Percentiles rank a stretch among this genome's conserved stretches.
These are phyloP conservation scores for Choloepus didactylus DNA, from an alignment of 2,797 vertebrate genomes.

Conservation along the genomic window DNA sequence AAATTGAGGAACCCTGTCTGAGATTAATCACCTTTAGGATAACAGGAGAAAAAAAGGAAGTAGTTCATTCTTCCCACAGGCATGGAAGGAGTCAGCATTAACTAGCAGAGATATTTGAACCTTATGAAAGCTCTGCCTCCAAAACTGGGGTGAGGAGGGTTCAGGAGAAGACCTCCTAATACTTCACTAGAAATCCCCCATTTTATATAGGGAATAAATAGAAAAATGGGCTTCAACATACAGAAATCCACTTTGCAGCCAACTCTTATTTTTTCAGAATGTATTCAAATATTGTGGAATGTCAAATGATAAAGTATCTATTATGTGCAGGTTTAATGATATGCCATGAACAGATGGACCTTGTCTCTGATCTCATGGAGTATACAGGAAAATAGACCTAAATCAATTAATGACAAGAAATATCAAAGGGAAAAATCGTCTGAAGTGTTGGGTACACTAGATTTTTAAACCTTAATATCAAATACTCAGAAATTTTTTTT, in stretches of 20 bases:
- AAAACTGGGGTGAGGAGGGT: accelerated
- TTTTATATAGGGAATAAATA: background rate
- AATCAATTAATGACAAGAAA: slow-evolving; percentile 31
- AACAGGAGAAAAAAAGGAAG: background rate
- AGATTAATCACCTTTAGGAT: background rate
- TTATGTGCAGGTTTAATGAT: background rate
- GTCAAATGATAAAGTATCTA: background rate
- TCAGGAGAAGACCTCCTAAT: background rate
- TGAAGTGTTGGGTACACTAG: background rate
- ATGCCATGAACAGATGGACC: background rate
- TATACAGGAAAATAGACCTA: slow-evolving; percentile 42
- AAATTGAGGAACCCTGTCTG: background rate
- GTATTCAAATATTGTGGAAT: slow-evolving; percentile 21
- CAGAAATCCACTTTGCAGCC: background rate
- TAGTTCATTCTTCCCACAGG: background rate
- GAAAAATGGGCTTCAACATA: slow-evolving; percentile 18
- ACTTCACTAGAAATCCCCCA: background rate
- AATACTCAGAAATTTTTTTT: slow-evolving; percentile 44
- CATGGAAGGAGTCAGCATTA: background rate
- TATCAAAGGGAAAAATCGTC: slow-evolving; percentile 42
- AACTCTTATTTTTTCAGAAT: background rate
- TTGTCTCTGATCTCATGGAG: background rate
- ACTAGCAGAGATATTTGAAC: background rate
- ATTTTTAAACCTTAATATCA: slow-evolving; percentile 62
- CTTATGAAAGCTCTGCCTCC: background rate